Evolutionary conservation across 2,888 invertebrate genomes (phyloP), one percentile per base, ranked within the genome.

Genomic region (Ypsolopha sequella): DNA sequence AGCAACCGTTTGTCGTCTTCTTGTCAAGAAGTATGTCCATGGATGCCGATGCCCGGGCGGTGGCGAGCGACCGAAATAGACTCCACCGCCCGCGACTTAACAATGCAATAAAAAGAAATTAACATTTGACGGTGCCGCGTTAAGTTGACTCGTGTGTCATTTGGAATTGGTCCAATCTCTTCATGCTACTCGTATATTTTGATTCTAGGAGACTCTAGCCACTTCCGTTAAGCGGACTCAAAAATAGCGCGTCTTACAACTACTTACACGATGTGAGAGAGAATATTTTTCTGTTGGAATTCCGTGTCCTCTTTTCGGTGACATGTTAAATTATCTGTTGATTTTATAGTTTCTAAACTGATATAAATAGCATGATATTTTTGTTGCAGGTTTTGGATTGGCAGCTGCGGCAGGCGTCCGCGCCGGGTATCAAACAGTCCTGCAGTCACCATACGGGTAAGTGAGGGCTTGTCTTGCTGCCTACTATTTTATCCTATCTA

Each of bases 391-490:
- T 53, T 85, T 85, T 57, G 80, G 84, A 6, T 57, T 85, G 56
- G 82, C 85, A 9, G 82, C 85, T 43, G 91, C 93, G 58, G 88
- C 90, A 51, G 93, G 93, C 57, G 91, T 95, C 56, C 90, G 94
- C 60, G 88, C 94, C 14, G 93, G 94, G 58, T 95, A 94, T 73
- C 94, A 92, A 52, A 88, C 92, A 48, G 90, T 95, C 57, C 86
- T 95, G 65, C 94, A 92, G 54, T 89, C 94, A 60, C 95, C 93
- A 74, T 95, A 94, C 73, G 95, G 95, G 95, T 95, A 87, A 94
- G 95, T 92, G 58, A 7, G 34, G 55, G 54, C 54, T 56, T 54
- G 53, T 51, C 11, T 53, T 56, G 58, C 55, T 56, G 59, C 55
- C 57, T 59, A 61, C 58, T 58, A 60, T 64, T 68, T 14, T 9